Base-by-base conservation (phyloP, 2,888 invertebrate genomes). In the Noctua janthina region DNA sequence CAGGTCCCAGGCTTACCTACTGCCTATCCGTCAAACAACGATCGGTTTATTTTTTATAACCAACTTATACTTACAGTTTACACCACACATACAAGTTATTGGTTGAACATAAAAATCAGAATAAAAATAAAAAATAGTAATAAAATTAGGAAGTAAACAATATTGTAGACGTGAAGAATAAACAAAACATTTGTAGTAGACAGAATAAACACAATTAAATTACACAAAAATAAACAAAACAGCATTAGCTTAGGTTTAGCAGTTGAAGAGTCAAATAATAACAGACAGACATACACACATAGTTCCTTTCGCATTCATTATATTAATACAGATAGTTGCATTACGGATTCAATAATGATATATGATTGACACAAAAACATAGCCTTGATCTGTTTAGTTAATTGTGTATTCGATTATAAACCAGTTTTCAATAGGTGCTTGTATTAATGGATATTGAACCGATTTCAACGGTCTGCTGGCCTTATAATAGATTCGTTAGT, bases 351-450 rank as follows among this genome's bases (percentile, higher is more conserved):
- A 56, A 69, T 71, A 56, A 75, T 78, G 10, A 69, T 66, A 62
- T 79, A 68, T 68, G 72, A 84, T 67, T 84, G 87, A 67, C 84
- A 79, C 62, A 29, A 85, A 79, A 79, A 74, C 84, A 75, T 43
- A 76, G 70, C 85, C 87, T 85, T 87, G 87, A 76, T 85, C 84
- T 74, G 87, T 71, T 56, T 83, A 70, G 68, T 66, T 82, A 85
- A 88, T 79, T 43, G 51, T 75, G n/a, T 64, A 76, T 70, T 15
- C 56, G 73, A 85, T 88, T 76, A 77, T 70, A 77, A 76, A 81
- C 86, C 73, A 29, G 77, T 85, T 81, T 62, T 43, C n/a, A 62
- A 76, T 82, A 39, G 68, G 51, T 67, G 46, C 68, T 68, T 76
- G 23, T 51, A 64, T 80, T 79, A 82, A 71, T 82, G 35, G 51